These are phyloP conservation scores for Dipodomys stephensi DNA, from an alignment of 2,113 vertebrate species.

Conservation along the genomic window DNA sequence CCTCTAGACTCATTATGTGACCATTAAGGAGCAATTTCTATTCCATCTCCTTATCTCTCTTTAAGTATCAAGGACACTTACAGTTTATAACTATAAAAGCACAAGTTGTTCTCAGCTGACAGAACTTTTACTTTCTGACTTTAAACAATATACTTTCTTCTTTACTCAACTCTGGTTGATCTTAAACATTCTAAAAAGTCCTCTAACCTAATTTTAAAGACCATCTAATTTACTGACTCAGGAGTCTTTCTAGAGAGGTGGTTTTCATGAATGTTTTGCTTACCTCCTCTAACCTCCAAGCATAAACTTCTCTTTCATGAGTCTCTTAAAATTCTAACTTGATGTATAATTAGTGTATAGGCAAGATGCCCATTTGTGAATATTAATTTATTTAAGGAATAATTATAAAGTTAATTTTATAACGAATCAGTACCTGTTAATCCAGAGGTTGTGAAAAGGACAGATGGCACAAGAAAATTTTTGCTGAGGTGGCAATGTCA, in stretches of 20 bases:
- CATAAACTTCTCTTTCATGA: not conserved
- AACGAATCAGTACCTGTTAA: not conserved
- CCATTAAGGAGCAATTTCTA: not conserved
- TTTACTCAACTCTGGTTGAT: not conserved
- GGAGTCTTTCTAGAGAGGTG: not conserved
- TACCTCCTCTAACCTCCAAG: not conserved
- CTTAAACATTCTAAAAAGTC: not conserved
- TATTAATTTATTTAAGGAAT: not conserved
- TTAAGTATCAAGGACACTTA: not conserved
- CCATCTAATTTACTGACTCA: not conserved
- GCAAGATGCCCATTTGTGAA: not conserved
- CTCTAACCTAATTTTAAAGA: not conserved
- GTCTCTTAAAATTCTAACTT: not conserved
- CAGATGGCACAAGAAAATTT: not conserved
- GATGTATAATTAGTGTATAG: not conserved
- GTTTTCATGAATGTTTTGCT: not conserved
- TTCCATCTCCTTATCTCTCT: not conserved
- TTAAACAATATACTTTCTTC: not conserved
- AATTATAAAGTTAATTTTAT: not conserved
- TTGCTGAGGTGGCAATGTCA: not conserved
- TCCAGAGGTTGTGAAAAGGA: not conserved
- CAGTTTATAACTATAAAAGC: not conserved
- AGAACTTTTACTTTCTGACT: not conserved
- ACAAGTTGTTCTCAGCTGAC: not conserved
- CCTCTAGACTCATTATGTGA: not conserved